Conservation (phyloP, 2,113 vertebrate genomes). For the Erpornis zantholeuca region DNA sequence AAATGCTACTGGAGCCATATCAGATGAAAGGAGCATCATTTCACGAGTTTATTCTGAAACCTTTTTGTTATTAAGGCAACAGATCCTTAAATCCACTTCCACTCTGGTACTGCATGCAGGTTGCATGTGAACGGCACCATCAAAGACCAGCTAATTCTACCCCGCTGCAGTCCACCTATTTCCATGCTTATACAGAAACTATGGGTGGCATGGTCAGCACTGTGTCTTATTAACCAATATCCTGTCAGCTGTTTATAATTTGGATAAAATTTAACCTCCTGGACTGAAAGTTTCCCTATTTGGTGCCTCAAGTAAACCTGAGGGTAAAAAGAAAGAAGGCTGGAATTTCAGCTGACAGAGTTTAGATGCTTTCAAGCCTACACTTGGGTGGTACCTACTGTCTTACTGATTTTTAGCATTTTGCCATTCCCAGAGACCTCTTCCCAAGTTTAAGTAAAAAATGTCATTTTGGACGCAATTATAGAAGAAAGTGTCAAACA, state of each 20-base stretch:
- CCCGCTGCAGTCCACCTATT: not conserved
- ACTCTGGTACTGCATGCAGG: not conserved
- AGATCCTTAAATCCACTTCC: not conserved
- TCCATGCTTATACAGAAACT: not conserved
- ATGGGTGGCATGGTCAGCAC: not conserved
- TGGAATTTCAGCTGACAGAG: not conserved
- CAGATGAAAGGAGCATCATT: not conserved
- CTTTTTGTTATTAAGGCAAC: not conserved
- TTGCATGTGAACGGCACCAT: not conserved
- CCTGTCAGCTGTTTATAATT: conserved; percentile 18
- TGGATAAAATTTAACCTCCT: conserved; percentile 3
- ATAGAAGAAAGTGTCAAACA: not conserved
- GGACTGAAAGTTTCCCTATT: not conserved
- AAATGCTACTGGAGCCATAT: not conserved
- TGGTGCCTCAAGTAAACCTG: not conserved
- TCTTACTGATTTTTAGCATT: not conserved
- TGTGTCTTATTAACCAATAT: conserved; percentile 22
- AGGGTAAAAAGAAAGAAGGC: not conserved
- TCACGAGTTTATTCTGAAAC: not conserved
- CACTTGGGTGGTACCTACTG: not conserved
- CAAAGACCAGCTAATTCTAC: not conserved
- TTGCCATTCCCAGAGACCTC: not conserved
- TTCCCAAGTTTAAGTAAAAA: not conserved
- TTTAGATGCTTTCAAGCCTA: not conserved
- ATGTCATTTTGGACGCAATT: not conserved